Evolutionary conservation across 2,797 vertebrate genomes (phyloP), one percentile per base, ranked within the genome.

Genomic region (Anniella stebbinsi): DNA sequence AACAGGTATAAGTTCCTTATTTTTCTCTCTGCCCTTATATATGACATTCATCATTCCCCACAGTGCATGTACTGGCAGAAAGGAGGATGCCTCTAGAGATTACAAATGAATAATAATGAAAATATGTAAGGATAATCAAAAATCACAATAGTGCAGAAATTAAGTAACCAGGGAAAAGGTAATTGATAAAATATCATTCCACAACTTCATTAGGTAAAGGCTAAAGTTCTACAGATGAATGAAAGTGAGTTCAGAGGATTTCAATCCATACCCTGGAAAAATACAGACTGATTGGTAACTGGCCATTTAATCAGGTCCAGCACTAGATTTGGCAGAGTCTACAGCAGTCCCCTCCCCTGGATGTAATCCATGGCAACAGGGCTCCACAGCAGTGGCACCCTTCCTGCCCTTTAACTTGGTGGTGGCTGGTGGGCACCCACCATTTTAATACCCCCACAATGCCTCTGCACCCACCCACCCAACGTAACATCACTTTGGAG

Each of bases 1-100:
- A 99, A 96, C 98, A 98, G 98, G 99, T 98, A 92, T 0, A 95
- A 90, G 90, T 30, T 69, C 18, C 12, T 83, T 1, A 41, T 82
- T 87, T 28, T 28, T 45, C 2, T 3, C n/a, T 72, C 17, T 72
- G 3, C 11, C 60, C 76, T 69, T 54, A 17, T n/a, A 25, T 80
- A 41, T 48, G 23, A 38, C 10, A 41, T 23, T 13, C 8, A 41
- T 60, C 13, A 30, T 75, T 75, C 2, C 51, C 21, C 12, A 21
- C 66, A 76, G 75, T 66, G 80, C 33, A 28, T 57, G 18, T 6
- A 73, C 7, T 82, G 17, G 57, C 21, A 48, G 2, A 72, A 73
- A n/a, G 48, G 18, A 57, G n/a, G 48, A 13, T 5, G 21, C 28
- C 11, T 0, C 38, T 21, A 73, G 82, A 17, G n/a, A 38, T 81